Evolutionary conservation across 2,888 invertebrate genomes (phyloP).

Genomic region (Laothoe populi): DNA sequence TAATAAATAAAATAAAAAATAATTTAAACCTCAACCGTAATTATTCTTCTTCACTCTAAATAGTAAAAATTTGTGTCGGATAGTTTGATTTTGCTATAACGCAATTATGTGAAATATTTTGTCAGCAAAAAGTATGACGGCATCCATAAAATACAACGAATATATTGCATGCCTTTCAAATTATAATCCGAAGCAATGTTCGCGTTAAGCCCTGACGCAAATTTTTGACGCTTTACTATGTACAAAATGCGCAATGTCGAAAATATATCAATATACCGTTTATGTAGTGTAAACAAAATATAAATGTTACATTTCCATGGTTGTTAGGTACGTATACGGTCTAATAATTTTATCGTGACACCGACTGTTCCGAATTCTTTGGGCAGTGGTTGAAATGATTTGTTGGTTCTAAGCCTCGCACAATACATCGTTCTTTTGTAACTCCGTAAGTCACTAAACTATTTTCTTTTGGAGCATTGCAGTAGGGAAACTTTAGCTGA

Average conservation of each 20-base stretch:
- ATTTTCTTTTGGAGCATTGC: conserved; percentile 72
- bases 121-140: conserved; percentile 46
- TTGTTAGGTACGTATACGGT: conserved; percentile 35
- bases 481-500: conserved; percentile 73
- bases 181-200: conserved; percentile 49
- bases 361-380: conserved; percentile 55
- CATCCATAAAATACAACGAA: conserved; percentile 40
- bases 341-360: conserved; percentile 43
- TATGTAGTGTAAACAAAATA: conserved; percentile 29
- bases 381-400: conserved; percentile 61
- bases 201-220: conserved; percentile 35
- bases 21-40: too few relatives aligned
- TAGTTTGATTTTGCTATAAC: conserved; percentile 9
- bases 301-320: conserved; percentile 14
- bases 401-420: conserved; percentile 60
- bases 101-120: conserved; percentile 23
- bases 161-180: conserved; percentile 43
- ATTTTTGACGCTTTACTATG: conserved; percentile 29
- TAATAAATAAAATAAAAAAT: too few relatives aligned
- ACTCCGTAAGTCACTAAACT: conserved; percentile 77
- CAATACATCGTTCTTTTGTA: conserved; percentile 72
- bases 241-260: too few relatives aligned
- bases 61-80: conserved; percentile 6
- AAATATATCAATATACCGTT: background rate
- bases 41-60: too few relatives aligned